These are phyloP conservation scores for Alligator sinensis DNA, from an alignment of 2,113 vertebrate genomes.

Conservation along the genomic window DNA sequence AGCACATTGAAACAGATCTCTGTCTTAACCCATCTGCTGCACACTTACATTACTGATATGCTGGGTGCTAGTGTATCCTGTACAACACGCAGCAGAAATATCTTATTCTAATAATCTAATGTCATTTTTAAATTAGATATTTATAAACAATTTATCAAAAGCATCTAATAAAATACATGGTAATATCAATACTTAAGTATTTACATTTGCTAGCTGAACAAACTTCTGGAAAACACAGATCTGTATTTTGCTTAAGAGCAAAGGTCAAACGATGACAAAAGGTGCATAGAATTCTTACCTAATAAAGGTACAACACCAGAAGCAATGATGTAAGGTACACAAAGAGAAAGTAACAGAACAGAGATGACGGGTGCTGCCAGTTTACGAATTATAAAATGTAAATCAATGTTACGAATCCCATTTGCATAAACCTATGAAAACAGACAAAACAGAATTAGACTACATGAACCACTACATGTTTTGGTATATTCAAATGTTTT, in stretches of 20 bases:
- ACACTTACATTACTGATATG: neutral
- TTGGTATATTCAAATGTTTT: neutral
- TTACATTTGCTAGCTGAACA: neutral
- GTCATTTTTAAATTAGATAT: neutral
- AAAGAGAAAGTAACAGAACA: constrained; percentile 93
- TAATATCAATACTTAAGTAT: neutral
- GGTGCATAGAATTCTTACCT: constrained; percentile 79
- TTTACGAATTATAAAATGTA: constrained; percentile 95
- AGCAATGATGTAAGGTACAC: constrained; percentile 94
- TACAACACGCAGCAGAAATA: neutral
- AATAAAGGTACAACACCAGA: constrained; percentile 90
- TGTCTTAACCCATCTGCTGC: neutral
- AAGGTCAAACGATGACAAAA: neutral
- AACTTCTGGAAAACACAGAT: neutral
- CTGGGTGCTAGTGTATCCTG: neutral
- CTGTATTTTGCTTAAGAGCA: neutral
- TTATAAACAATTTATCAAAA: neutral
- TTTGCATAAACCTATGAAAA: constrained; percentile 93
- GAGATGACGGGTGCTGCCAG: constrained; percentile 96
- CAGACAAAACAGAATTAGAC: neutral
- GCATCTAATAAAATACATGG: neutral
- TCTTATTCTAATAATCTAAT: neutral
- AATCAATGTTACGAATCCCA: constrained; percentile 97
- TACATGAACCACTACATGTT: neutral
- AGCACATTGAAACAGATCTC: no score